Evolutionary conservation across 2,888 invertebrate genomes (phyloP).

Genomic region (Altica lythri): DNA sequence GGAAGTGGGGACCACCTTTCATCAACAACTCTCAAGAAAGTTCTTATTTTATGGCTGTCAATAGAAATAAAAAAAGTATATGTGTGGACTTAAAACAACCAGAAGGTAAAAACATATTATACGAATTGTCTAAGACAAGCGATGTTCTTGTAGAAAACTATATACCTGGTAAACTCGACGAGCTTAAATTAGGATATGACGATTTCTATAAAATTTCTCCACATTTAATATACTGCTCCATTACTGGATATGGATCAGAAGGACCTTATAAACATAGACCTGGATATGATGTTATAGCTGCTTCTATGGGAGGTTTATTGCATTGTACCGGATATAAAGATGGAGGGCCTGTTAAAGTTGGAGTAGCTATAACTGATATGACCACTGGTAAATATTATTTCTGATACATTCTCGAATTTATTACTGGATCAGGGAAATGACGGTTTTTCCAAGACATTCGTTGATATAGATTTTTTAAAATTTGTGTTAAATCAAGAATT

Average conservation of each 20-base stretch:
- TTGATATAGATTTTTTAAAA: no score
- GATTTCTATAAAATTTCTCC: conserved; percentile 72
- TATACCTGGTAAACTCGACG: conserved; percentile 84
- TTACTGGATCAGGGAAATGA: no score
- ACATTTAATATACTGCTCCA: conserved; percentile 86
- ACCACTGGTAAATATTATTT: conserved; percentile 74
- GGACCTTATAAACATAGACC: conserved; percentile 87
- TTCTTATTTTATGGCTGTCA: conserved; percentile 84
- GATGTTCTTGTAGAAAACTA: conserved; percentile 95
- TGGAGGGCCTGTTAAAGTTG: conserved; percentile 88
- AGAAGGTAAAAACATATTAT: conserved; percentile 67
- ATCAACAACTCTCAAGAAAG: conserved; percentile 66
- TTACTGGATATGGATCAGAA: conserved; percentile 87
- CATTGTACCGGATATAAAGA: conserved; percentile 85
- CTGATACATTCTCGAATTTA: no score
- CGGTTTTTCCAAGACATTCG: no score
- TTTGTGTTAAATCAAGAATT: no score
- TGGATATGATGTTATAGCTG: conserved; percentile 96
- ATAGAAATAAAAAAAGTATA: conserved; percentile 93
- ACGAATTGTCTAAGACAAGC: conserved; percentile 73
- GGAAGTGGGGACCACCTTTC: conserved; percentile 94
- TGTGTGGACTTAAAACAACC: conserved; percentile 80
- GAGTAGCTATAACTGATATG: conserved; percentile 91
- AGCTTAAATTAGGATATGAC: conserved; percentile 80
- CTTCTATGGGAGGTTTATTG: conserved; percentile 88